Conservation (phyloP, 2,113 vertebrate genomes). For the Pteronura brasiliensis region DNA sequence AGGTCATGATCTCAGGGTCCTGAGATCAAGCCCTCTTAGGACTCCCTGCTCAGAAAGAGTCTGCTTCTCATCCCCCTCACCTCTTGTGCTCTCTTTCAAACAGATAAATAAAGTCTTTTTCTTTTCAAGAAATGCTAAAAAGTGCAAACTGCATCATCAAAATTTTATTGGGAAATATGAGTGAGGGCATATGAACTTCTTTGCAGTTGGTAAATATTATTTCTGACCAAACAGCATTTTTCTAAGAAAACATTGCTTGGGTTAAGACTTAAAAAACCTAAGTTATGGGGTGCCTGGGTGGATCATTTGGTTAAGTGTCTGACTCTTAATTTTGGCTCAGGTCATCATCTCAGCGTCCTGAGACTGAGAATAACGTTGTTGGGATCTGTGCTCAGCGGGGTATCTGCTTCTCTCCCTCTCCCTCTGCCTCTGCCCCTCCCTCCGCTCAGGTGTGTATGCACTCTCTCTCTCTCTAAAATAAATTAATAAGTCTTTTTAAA, state of each 20-base stretch:
- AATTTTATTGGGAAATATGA: not conserved
- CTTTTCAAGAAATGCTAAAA: not conserved
- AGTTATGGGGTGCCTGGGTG: not conserved
- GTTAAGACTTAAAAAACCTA: not conserved
- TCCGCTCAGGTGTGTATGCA: not conserved
- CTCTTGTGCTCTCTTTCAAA: not conserved
- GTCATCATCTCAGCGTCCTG: not conserved
- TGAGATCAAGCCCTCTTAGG: not conserved
- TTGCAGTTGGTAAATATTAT: not conserved
- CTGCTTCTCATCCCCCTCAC: not conserved
- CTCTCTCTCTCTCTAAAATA: not conserved
- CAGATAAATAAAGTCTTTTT: not conserved
- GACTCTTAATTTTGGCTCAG: not conserved
- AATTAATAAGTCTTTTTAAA: not conserved
- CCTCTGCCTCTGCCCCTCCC: not conserved
- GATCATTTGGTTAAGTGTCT: not conserved
- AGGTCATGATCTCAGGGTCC: not conserved
- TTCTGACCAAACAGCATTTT: slow-evolving; percentile 3
- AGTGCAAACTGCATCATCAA: not conserved
- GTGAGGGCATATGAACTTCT: not conserved
- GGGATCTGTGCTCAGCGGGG: not conserved
- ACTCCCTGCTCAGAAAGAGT: not conserved
- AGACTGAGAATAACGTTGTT: not conserved
- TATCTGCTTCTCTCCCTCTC: not conserved
- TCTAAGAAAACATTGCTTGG: not conserved